Percentiles rank a stretch among this genome's conserved stretches.
Evolutionary conservation across 2,797 vertebrate species (phyloP).

Genomic region (Bradypodion ventrale): DNA sequence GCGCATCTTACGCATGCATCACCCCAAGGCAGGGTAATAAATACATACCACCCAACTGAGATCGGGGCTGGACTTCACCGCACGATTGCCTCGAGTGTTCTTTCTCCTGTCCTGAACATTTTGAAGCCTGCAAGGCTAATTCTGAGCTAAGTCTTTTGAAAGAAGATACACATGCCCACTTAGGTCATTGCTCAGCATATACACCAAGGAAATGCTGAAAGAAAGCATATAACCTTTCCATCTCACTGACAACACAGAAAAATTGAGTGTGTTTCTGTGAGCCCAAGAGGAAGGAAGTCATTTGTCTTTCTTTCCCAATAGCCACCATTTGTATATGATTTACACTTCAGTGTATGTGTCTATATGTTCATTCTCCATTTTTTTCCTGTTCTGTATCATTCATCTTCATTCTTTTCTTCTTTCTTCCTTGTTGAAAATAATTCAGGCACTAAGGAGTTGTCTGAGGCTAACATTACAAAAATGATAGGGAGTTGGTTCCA

Average conservation of each 20-base stretch:
- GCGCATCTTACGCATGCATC: no score
- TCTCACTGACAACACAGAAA: fast-evolving
- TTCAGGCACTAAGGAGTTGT: slow-evolving; percentile 1
- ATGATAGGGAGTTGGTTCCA: slow-evolving; percentile 42
- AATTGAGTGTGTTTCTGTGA: not conserved
- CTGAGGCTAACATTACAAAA: slow-evolving; percentile 9
- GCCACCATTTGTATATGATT: not conserved
- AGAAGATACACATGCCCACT: not conserved
- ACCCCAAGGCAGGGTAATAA: no score
- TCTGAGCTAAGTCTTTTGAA: not conserved
- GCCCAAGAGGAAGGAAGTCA: slow-evolving; percentile 35
- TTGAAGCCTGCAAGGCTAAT: not conserved
- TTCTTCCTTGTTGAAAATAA: slow-evolving; percentile 29
- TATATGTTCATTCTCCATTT: not conserved
- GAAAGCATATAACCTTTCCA: slow-evolving; percentile 13
- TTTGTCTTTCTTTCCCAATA: not conserved
- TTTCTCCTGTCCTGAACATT: not conserved
- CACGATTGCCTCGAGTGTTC: no score
- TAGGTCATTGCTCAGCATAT: slow-evolving; percentile 7
- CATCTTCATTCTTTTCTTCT: slow-evolving; percentile 13
- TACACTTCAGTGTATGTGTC: not conserved
- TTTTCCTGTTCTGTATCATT: slow-evolving; percentile 12
- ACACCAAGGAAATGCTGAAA: slow-evolving; percentile 2
- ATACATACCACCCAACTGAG: no score
- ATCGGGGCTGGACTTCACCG: no score